These are phyloP conservation scores for Tinea trinotella DNA, from an alignment of 2,888 invertebrate species.

Conservation along the genomic window DNA sequence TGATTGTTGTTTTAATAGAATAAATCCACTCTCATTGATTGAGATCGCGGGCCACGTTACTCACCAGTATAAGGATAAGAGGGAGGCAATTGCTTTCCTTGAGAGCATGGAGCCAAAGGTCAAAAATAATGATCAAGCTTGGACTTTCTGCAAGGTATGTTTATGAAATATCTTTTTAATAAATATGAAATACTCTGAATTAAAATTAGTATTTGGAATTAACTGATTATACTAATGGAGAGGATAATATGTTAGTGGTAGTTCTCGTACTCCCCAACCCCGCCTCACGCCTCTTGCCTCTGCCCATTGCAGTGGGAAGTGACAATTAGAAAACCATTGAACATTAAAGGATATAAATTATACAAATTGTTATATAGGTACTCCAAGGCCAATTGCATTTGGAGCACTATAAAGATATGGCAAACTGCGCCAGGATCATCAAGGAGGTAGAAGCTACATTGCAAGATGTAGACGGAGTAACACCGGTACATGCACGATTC, in stretches of 20 bases:
- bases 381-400: conserved; percentile 86
- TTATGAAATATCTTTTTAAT: neutral
- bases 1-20: conserved; percentile 81
- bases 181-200: neutral
- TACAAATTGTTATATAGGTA: conserved; percentile 59
- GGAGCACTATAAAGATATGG: conserved; percentile 83
- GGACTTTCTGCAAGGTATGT: conserved; percentile 83
- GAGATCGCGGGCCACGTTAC: conserved; percentile 87
- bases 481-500: conserved; percentile 93
- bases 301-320: neutral
- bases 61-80: conserved; percentile 83
- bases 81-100: conserved; percentile 89
- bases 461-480: conserved; percentile 92
- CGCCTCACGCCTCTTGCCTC: too few relatives aligned
- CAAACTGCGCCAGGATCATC: conserved; percentile 86
- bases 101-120: conserved; percentile 92
- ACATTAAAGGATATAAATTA: too few relatives aligned
- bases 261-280: too few relatives aligned
- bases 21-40: conserved; percentile 92
- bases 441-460: conserved; percentile 88
- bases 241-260: neutral
- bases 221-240: too few relatives aligned
- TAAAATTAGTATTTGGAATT: too few relatives aligned
- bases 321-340: too few relatives aligned
- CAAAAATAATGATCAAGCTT: conserved; percentile 87